Percentiles rank a stretch among this genome's conserved stretches.
These are phyloP conservation scores for Enteromius thamalakanensis DNA, from an alignment of 2,797 vertebrate species.

Conservation along the genomic window DNA sequence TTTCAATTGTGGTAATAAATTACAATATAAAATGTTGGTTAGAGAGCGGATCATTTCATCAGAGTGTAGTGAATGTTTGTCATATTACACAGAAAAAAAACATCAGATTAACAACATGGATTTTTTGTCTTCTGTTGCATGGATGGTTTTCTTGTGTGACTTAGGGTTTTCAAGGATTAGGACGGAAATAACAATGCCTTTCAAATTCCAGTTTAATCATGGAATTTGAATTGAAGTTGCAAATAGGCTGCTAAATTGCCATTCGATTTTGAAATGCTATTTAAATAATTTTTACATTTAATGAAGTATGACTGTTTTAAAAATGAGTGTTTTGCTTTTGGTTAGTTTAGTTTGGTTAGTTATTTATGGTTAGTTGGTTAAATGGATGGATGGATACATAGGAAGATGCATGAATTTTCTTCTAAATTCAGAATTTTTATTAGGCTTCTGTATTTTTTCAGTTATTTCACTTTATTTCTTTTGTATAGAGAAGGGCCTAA, in stretches of 20 bases:
- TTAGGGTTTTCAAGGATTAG: not conserved
- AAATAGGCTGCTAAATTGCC: not conserved
- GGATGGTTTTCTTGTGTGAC: not conserved
- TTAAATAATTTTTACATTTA: not conserved
- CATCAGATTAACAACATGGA: not conserved
- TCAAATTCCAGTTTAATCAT: not conserved
- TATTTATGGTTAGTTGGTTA: not conserved
- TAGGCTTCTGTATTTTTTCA: too few species aligned
- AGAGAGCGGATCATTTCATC: not conserved
- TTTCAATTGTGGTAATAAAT: constrained; percentile 76
- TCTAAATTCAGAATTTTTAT: too few species aligned
- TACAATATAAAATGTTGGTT: constrained; percentile 65
- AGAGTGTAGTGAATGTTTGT: constrained; percentile 2
- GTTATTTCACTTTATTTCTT: too few species aligned
- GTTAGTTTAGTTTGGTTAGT: too few species aligned
- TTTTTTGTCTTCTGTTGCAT: not conserved
- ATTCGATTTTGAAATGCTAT: not conserved
- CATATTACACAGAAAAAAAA: not conserved
- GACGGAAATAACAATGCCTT: not conserved
- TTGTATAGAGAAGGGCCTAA: too few species aligned
- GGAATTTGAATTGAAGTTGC: not conserved
- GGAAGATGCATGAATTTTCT: not conserved
- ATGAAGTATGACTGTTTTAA: not conserved
- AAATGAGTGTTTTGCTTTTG: not conserved
- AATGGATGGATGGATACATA: not conserved